Base-by-base conservation (phyloP, 2,113 vertebrate genomes). In the Coptodon rendalli region DNA sequence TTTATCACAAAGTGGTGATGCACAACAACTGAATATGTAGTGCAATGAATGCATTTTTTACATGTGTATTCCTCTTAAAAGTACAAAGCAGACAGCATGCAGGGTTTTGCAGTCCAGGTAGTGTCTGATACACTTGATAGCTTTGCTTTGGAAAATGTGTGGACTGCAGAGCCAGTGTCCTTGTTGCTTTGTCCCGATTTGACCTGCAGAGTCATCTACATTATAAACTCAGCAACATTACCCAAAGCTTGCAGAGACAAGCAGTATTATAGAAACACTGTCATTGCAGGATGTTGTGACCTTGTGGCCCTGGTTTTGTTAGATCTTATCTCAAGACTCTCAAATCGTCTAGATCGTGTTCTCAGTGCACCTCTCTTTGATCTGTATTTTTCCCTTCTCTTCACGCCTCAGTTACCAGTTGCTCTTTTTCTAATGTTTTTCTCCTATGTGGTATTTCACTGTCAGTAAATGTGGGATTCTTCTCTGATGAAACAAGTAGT, bases 141-240 rank as follows among this genome's bases (percentile, higher is more conserved):
- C 50, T 56, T 59, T 36, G 36, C 38, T 88, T 31, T 63, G 43
- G 82, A 56, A 87, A 85, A 57, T 80, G 11, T 79, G 31, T 24
- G 53, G 79, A 63, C 78, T 76, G 29, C 73, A 81, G 89, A 85
- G 78, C 17, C 73, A 11, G 40, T 89, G 90, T 86, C 91, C 91
- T 93, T 92, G 84, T 40, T 71, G 13, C 82, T 86, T 90, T 91
- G 81, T 90, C 87, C 79, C 89, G 73, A 87, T 93, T 80, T 89
- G 87, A 88, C 68, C 86, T 80, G 17, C 86, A 38, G 50, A 53
- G 59, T 86, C 85, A 11, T 87, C 85, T 80, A 12, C 71, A 84
- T 90, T 91, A 81, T 87, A 79, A 83, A 80, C 87, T 85, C 91
- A 86, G 90, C 90, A 90, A 87, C 81, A 81, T 57, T 82, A 66